These are phyloP conservation scores for Lophius americanus DNA, from an alignment of 2,797 vertebrate species.

Conservation along the genomic window DNA sequence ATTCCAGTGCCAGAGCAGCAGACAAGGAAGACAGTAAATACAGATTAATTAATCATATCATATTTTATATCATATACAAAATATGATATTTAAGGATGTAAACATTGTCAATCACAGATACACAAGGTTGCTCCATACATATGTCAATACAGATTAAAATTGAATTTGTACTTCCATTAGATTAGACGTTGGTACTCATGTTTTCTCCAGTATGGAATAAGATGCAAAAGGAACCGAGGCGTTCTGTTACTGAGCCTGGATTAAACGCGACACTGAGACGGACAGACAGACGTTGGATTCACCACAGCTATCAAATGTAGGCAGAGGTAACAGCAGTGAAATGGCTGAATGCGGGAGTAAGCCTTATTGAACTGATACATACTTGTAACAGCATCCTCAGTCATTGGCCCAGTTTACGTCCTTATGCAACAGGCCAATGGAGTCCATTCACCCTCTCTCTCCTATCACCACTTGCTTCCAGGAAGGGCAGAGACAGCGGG, in stretches of 20 bases:
- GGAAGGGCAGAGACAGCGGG: conserved; percentile 34
- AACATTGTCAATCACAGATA: conserved; percentile 14
- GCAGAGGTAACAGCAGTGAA: conserved; percentile 31
- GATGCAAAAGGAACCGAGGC: conserved; percentile 17
- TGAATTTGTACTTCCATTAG: neutral
- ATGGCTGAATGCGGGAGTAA: conserved; percentile 22
- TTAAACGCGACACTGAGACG: conserved; percentile 22
- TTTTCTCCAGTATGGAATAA: conserved; percentile 28
- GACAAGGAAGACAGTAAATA: too few species aligned
- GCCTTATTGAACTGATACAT: conserved; percentile 50
- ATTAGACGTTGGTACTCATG: conserved; percentile 44
- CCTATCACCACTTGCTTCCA: conserved; percentile 55
- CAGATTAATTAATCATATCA: too few species aligned
- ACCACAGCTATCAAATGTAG: conserved; percentile 28
- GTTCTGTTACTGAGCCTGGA: conserved; percentile 6
- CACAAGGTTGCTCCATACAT: conserved; percentile 8
- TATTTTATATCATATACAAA: too few species aligned
- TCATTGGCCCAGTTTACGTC: conserved; percentile 64
- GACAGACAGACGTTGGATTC: conserved; percentile 40
- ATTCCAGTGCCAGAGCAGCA: too few species aligned
- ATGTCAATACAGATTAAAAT: conserved; percentile 1
- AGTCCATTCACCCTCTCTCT: conserved; percentile 51
- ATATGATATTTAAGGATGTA: neutral
- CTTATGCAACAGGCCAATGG: conserved; percentile 63
- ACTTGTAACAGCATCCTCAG: conserved; percentile 56